A percentile compares a stretch with the other conserved stretches of the same genome.
These are phyloP conservation scores for Bombus pyrosoma DNA, from an alignment of 1,140 invertebrate genomes.

Conservation along the genomic window DNA sequence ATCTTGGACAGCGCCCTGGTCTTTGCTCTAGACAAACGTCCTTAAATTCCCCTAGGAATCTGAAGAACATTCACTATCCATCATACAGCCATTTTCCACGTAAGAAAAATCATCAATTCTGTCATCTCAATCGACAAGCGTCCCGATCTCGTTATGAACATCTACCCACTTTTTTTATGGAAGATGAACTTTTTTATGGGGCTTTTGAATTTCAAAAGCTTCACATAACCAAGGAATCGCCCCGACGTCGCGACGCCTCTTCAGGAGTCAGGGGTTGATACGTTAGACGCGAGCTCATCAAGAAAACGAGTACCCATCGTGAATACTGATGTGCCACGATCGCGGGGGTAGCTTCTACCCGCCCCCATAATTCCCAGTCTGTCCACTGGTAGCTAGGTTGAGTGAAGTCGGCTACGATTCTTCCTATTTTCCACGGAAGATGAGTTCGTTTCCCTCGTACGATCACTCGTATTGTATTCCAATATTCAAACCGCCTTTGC, in stretches of 20 bases:
- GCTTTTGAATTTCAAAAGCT: conserved; percentile 46
- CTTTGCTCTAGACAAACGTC: background rate
- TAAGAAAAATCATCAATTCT: conserved; percentile 1
- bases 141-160: conserved; percentile 32
- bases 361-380: conserved; percentile 19
- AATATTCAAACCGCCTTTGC: conserved; percentile 12
- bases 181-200: conserved; percentile 41
- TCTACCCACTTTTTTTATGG: background rate
- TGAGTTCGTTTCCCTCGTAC: background rate
- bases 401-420: background rate
- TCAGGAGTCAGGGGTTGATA: conserved; percentile 64
- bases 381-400: conserved; percentile 16
- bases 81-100: background rate
- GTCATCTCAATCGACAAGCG: background rate
- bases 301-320: conserved; percentile 71
- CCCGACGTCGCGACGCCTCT: conserved; percentile 38
- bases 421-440: background rate
- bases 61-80: background rate
- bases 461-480: background rate
- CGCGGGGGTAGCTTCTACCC: conserved; percentile 2
- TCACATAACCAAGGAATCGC: conserved; percentile 11
- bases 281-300: conserved; percentile 76
- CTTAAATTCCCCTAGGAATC: background rate
- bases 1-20: background rate
- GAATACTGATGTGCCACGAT: conserved; percentile 77